phyloP scores from a whole-genome alignment of 2,888 invertebrate genomes.

The Pyrgus malvae region DNA sequence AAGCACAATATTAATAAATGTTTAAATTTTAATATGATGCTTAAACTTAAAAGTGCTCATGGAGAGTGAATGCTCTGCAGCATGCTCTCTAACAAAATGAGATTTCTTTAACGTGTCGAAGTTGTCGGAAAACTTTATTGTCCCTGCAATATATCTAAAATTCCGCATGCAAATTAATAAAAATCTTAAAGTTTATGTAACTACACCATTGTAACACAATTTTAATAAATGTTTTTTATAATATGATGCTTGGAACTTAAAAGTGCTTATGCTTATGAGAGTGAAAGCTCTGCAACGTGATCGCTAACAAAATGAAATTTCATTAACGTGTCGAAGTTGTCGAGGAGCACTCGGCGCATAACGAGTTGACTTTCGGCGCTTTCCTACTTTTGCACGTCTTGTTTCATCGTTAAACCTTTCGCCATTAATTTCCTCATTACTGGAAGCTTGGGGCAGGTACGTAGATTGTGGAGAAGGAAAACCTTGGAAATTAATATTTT shows the following conservation, averaged over 20 bases:
- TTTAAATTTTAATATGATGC: too few relatives aligned
- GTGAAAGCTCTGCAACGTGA: background rate
- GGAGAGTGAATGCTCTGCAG: background rate
- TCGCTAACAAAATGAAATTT: conserved; percentile 5
- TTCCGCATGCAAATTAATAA: too few relatives aligned
- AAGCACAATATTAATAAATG: too few relatives aligned
- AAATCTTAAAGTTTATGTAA: too few relatives aligned
- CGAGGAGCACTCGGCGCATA: conserved; percentile 17
- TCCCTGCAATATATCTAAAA: too few relatives aligned
- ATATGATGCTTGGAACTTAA: background rate
- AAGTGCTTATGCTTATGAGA: background rate
- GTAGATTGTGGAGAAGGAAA: background rate
- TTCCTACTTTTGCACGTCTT: conserved; percentile 7
- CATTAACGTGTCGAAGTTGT: conserved; percentile 5
- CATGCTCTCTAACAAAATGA: background rate
- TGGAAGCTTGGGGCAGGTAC: too few relatives aligned
- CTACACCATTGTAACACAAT: too few relatives aligned
- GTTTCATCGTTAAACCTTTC: conserved; percentile 12
- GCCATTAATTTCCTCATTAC: conserved; percentile 1
- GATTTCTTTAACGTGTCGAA: conserved; percentile 10
- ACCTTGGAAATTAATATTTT: background rate
- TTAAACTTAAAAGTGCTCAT: background rate
- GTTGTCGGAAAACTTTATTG: conserved; percentile 4
- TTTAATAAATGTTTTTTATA: too few relatives aligned
- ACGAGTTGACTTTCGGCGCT: conserved; percentile 21